phyloP scores from a whole-genome alignment of 2,888 invertebrate genomes.

The Sphecodes monilicornis region DNA sequence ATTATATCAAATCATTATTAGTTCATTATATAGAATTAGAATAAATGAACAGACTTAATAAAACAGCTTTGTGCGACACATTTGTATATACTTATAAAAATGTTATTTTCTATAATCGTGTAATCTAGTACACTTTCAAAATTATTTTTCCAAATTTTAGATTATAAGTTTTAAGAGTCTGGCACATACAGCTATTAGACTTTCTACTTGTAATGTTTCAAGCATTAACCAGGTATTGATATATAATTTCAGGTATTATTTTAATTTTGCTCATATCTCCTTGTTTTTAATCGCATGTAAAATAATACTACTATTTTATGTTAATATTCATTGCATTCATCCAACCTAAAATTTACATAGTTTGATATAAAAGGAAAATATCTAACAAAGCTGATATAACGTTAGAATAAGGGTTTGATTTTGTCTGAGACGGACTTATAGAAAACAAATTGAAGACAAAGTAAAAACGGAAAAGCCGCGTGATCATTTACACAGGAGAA shows the following conservation, averaged over 20 bases:
- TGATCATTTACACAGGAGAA: constrained; percentile 67
- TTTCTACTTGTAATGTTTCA: too few relatives aligned
- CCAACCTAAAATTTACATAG: not conserved
- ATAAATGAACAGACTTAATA: too few relatives aligned
- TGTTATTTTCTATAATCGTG: too few relatives aligned
- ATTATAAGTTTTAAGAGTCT: too few relatives aligned
- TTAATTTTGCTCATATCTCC: not conserved
- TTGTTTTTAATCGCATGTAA: not conserved
- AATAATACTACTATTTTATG: not conserved
- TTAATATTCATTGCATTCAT: not conserved
- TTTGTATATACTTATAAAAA: too few relatives aligned
- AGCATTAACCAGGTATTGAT: too few relatives aligned
- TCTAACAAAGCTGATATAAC: not conserved
- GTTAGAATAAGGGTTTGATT: not conserved
- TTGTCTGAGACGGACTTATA: not conserved
- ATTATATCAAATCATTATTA: too few relatives aligned
- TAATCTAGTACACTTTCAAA: too few relatives aligned
- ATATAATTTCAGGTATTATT: not conserved
- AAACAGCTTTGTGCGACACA: too few relatives aligned
- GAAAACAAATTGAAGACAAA: constrained; percentile 35
- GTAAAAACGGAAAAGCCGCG: constrained; percentile 40
- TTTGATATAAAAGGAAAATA: not conserved
- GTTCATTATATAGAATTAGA: too few relatives aligned
- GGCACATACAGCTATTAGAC: too few relatives aligned
- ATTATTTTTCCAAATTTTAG: too few relatives aligned